These are phyloP conservation scores for Motacilla tschutschensis DNA, from an alignment of 2,113 vertebrate genomes.

Conservation along the genomic window DNA sequence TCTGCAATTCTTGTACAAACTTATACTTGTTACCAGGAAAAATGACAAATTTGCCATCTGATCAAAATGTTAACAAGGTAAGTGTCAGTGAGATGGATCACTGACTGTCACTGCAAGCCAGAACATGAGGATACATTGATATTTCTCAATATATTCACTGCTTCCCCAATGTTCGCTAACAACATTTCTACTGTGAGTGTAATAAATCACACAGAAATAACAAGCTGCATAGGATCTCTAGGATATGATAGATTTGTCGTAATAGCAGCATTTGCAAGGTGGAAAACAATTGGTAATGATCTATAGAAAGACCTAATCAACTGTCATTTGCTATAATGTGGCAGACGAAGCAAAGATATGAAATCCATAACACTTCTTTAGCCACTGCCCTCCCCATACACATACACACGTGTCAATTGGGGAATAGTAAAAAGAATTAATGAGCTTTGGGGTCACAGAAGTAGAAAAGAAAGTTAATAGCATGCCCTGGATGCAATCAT, in stretches of 20 bases:
- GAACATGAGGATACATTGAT: constrained; percentile 91
- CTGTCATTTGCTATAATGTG: constrained; percentile 72
- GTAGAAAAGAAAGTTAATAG: constrained; percentile 61
- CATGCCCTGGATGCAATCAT: constrained; percentile 28
- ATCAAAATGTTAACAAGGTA: constrained; percentile 95
- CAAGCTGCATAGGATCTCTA: constrained; percentile 71
- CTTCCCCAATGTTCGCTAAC: constrained; percentile 84
- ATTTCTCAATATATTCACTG: constrained; percentile 87
- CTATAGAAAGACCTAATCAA: constrained; percentile 83
- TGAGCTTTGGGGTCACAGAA: constrained; percentile 27
- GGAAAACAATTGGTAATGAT: constrained; percentile 84
- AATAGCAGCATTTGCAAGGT: constrained; percentile 75
- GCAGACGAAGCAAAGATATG: constrained; percentile 56
- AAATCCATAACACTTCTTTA: constrained; percentile 54
- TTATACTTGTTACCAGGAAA: constrained; percentile 82
- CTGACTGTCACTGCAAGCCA: constrained; percentile 80
- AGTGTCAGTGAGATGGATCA: constrained; percentile 91
- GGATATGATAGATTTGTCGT: constrained; percentile 77
- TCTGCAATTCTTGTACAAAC: constrained; percentile 79
- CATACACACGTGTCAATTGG: neutral
- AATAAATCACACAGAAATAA: constrained; percentile 88
- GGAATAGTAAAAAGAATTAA: constrained; percentile 48
- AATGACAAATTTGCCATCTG: constrained; percentile 88
- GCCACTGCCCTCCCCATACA: constrained; percentile 3
- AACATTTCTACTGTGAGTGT: constrained; percentile 78